phyloP scores from a whole-genome alignment of 2,888 invertebrate genomes.

The Melieria picta region DNA sequence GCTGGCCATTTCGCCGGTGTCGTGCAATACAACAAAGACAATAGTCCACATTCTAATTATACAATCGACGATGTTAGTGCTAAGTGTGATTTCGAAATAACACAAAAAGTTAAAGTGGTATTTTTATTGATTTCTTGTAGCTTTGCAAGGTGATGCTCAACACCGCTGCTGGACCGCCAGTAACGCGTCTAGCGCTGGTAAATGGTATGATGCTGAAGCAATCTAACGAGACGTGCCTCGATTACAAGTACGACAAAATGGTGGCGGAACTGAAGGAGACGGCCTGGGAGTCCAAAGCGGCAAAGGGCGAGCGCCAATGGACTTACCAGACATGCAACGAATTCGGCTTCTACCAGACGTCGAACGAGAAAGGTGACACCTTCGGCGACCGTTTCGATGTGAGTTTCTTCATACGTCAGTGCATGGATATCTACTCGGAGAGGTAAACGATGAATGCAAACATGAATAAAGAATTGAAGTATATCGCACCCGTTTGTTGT shows the following conservation, averaged over 20 bases:
- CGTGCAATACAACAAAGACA: constrained; percentile 95
- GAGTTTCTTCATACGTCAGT: constrained; percentile 83
- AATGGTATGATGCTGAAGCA: constrained; percentile 76
- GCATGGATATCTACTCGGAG: constrained; percentile 84
- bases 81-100: no score
- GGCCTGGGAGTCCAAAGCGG: constrained; percentile 79
- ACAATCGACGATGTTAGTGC: constrained; percentile 78
- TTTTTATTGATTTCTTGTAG: constrained; percentile 52
- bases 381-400: constrained; percentile 83
- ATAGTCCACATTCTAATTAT: constrained; percentile 78
- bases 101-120: background rate
- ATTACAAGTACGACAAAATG: constrained; percentile 84
- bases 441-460: constrained; percentile 66
- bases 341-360: constrained; percentile 95
- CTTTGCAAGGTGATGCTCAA: constrained; percentile 81
- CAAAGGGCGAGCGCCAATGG: constrained; percentile 81
- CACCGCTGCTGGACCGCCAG: constrained; percentile 70
- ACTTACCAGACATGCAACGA: constrained; percentile 95
- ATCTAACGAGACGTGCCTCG: constrained; percentile 79
- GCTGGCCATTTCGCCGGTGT: constrained; percentile 89
- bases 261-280: constrained; percentile 74
- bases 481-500: constrained; percentile 9
- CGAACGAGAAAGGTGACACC: constrained; percentile 67
- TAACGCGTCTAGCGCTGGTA: constrained; percentile 78
- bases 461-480: no score